A percentile compares a stretch with the other conserved stretches of the same genome.
Conservation (phyloP, 1,140 invertebrate species). For the Orussus abietinus region DNA sequence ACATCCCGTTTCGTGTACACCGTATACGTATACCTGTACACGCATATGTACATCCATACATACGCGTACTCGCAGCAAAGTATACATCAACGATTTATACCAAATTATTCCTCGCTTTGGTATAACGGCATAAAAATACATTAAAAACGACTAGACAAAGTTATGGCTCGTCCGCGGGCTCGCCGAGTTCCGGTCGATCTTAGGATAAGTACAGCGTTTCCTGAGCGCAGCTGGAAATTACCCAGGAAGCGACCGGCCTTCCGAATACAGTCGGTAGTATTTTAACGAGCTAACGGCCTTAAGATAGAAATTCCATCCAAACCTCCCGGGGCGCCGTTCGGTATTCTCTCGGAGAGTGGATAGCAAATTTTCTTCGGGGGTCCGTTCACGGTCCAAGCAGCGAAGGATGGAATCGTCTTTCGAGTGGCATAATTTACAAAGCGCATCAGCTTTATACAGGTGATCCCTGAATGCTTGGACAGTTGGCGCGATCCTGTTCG, state of each 20-base stretch:
- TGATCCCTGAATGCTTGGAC: constrained; percentile 21
- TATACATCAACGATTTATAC: neutral
- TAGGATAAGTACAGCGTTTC: too few relatives aligned
- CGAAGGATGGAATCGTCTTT: constrained; percentile 20
- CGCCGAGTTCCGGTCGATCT: too few relatives aligned
- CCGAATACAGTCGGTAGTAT: too few relatives aligned
- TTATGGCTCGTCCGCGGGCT: neutral
- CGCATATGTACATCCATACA: too few relatives aligned
- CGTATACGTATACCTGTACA: too few relatives aligned
- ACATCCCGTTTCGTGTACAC: too few relatives aligned
- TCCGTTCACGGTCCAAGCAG: constrained; percentile 21
- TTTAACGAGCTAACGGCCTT: constrained; percentile 7
- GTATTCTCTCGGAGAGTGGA: constrained; percentile 27
- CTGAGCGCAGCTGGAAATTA: too few relatives aligned
- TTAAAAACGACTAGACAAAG: constrained; percentile 20
- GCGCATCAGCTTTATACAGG: constrained; percentile 35
- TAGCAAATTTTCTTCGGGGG: constrained; percentile 18
- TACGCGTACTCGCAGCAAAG: too few relatives aligned
- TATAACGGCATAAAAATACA: constrained; percentile 20
- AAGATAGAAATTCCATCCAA: constrained; percentile 25
- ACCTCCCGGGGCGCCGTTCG: constrained; percentile 19
- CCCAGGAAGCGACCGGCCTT: too few relatives aligned
- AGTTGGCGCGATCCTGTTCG: too few relatives aligned
- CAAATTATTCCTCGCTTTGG: too few relatives aligned
- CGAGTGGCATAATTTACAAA: constrained; percentile 38